phyloP scores from a whole-genome alignment of 2,888 invertebrate species.

The Protophormia terraenovae region DNA sequence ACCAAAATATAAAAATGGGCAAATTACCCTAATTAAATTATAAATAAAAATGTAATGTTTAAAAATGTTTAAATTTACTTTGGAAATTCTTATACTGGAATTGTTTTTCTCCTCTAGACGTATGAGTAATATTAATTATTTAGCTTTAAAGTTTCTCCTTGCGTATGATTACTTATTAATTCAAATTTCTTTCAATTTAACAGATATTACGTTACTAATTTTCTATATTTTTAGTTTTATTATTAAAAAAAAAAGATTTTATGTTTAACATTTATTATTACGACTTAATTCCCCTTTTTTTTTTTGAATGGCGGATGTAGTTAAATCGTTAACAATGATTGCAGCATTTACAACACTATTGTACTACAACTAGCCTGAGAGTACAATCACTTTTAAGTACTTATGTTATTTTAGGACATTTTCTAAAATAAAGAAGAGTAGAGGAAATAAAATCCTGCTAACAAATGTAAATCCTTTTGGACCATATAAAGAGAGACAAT shows the following conservation, averaged over 20 bases:
- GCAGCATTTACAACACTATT: slow-evolving; percentile 20
- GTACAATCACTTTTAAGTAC: slow-evolving; percentile 5
- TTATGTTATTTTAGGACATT: neutral
- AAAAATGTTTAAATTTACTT: too few species aligned
- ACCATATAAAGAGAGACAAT: slow-evolving; percentile 54
- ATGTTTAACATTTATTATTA: slow-evolving; percentile 10
- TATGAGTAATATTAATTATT: neutral
- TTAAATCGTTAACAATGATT: slow-evolving; percentile 59
- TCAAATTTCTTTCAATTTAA: neutral
- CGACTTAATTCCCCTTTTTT: neutral
- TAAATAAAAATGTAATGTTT: too few species aligned
- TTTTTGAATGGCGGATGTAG: slow-evolving; percentile 23
- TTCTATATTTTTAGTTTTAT: neutral
- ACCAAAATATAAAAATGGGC: too few species aligned
- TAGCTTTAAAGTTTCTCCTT: too few species aligned
- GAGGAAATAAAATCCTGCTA: slow-evolving; percentile 23
- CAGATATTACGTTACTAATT: neutral
- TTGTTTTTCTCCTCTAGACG: neutral
- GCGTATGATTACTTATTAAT: too few species aligned
- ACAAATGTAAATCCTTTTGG: slow-evolving; percentile 61
- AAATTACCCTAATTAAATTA: too few species aligned
- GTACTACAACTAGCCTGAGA: neutral
- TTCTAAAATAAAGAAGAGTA: neutral
- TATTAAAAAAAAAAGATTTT: too few species aligned
- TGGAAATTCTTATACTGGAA: too few species aligned